A percentile compares a stretch with the other conserved stretches of the same genome.
These are phyloP conservation scores for Saturnia pavonia DNA, from an alignment of 2,888 invertebrate genomes.

Conservation along the genomic window DNA sequence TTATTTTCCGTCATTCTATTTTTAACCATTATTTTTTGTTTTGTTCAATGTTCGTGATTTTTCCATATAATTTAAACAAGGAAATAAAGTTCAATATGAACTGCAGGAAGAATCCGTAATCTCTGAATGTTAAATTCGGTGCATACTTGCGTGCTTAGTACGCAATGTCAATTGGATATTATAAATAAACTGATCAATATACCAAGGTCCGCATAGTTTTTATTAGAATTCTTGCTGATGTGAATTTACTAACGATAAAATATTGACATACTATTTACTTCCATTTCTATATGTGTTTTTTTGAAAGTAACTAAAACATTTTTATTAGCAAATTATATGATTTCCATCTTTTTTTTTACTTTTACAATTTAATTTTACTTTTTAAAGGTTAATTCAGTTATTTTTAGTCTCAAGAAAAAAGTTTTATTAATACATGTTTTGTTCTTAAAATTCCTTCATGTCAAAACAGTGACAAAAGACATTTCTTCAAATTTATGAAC, in stretches of 20 bases:
- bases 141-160: not conserved
- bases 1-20: not conserved
- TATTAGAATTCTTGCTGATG: not conserved
- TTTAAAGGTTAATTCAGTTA: no score
- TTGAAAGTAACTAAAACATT: not conserved
- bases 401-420: no score
- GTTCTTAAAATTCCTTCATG: no score
- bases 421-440: no score
- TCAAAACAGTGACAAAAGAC: no score
- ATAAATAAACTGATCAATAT: constrained; percentile 3
- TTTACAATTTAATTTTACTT: no score
- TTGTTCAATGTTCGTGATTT: constrained; percentile 6
- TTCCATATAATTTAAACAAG: constrained; percentile 11
- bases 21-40: not conserved
- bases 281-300: not conserved
- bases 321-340: not conserved
- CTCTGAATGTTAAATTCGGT: constrained; percentile 4
- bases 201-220: not conserved
- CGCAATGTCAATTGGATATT: not conserved
- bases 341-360: not conserved
- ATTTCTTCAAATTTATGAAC: no score
- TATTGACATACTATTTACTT: not conserved
- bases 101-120: not conserved
- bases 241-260: not conserved
- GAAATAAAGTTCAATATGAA: not conserved